phyloP scores from a whole-genome alignment of 2,797 vertebrate genomes.

The Enteromius fasciolatus region DNA sequence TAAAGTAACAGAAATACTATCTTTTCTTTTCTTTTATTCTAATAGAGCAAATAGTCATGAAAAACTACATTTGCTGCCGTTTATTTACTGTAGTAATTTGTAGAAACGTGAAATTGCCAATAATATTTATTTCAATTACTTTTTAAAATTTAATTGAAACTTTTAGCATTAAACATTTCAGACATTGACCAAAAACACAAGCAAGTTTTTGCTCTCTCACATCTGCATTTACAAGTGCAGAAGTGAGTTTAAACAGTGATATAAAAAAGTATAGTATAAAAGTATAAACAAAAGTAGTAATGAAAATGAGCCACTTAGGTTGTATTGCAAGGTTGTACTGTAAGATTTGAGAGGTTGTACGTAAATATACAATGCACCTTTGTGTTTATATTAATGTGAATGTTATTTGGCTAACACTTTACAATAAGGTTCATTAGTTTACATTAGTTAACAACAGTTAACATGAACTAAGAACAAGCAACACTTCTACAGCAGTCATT shows the following conservation, averaged over 20 bases:
- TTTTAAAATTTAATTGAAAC: background rate
- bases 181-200: background rate
- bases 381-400: background rate
- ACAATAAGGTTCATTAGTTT: too few species aligned
- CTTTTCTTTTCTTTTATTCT: background rate
- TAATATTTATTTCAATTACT: background rate
- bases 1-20: background rate
- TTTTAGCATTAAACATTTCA: background rate
- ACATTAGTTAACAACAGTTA: too few species aligned
- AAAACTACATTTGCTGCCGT: background rate
- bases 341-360: conserved; percentile 1
- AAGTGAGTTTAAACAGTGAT: too few species aligned
- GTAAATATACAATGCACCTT: background rate
- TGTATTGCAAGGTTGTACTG: background rate
- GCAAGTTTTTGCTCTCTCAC: background rate
- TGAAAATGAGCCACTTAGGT: too few species aligned
- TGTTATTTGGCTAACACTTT: background rate
- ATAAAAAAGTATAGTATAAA: too few species aligned
- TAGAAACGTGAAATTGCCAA: background rate
- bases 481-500: too few species aligned
- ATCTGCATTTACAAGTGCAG: background rate
- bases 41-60: background rate
- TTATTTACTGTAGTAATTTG: background rate
- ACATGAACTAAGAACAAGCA: too few species aligned
- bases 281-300: too few species aligned